Conservation (phyloP, 2,888 invertebrate genomes). For the Drepana falcataria region DNA sequence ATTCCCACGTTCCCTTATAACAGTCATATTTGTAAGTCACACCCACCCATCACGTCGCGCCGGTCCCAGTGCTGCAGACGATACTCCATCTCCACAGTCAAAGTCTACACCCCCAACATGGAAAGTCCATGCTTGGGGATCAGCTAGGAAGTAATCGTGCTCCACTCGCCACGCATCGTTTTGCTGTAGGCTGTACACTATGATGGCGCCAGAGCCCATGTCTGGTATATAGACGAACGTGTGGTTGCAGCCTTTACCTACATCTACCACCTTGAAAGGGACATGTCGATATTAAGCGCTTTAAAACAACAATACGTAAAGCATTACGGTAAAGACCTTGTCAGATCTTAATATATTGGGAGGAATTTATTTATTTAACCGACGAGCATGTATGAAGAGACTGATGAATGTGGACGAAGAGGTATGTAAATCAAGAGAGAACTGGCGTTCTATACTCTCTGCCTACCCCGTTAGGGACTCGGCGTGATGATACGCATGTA, state of each 20-base stretch:
- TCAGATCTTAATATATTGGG: too few species aligned
- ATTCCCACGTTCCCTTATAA: too few species aligned
- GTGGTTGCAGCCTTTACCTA: slow-evolving; percentile 78
- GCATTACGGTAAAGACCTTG: too few species aligned
- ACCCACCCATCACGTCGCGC: slow-evolving; percentile 61
- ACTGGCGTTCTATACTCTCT: too few species aligned
- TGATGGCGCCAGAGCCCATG: slow-evolving; percentile 83
- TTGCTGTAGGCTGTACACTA: slow-evolving; percentile 83
- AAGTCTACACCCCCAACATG: slow-evolving; percentile 86
- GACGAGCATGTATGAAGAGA: too few species aligned
- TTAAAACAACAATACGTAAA: too few species aligned
- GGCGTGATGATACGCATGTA: too few species aligned
- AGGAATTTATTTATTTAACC: too few species aligned
- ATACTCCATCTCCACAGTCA: slow-evolving; percentile 89
- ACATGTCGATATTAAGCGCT: neutral
- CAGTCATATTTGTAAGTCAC: too few species aligned
- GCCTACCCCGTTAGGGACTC: too few species aligned
- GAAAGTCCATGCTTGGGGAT: slow-evolving; percentile 84
- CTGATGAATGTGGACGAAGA: too few species aligned
- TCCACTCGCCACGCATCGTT: slow-evolving; percentile 86
- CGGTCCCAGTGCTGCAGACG: slow-evolving; percentile 82
- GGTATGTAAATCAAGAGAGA: too few species aligned
- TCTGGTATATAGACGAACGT: slow-evolving; percentile 87
- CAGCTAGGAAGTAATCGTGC: slow-evolving; percentile 88
- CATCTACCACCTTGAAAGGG: slow-evolving; percentile 80